A percentile compares a stretch with the other conserved stretches of the same genome.
Evolutionary conservation across 2,888 invertebrate species (phyloP).

Genomic region (Altica lythri): DNA sequence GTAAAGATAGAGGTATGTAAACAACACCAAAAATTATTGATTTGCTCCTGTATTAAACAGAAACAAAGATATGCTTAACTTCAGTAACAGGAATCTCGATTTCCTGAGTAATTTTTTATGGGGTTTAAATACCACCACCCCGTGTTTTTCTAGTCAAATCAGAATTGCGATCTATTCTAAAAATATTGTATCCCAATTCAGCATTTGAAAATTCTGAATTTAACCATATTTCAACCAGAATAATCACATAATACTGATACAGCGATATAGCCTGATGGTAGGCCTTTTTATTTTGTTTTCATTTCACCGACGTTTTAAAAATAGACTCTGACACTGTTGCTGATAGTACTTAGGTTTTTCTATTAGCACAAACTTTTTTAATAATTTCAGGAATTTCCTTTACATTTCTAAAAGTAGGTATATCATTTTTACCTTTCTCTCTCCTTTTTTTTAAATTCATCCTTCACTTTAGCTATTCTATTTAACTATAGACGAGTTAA

Average conservation of each 20-base stretch:
- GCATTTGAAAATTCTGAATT: background rate
- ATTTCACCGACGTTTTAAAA: background rate
- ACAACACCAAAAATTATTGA: background rate
- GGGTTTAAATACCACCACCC: background rate
- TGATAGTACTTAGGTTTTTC: background rate
- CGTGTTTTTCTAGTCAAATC: background rate
- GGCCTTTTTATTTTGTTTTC: background rate
- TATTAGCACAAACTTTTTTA: background rate
- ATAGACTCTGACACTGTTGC: background rate
- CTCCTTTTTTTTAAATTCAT: background rate
- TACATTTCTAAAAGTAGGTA: background rate
- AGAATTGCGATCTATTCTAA: background rate
- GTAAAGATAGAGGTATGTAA: background rate
- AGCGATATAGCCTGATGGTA: background rate
- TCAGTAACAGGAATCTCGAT: background rate
- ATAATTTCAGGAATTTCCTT: background rate
- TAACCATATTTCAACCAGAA: background rate
- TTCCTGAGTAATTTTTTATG: background rate
- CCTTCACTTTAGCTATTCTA: background rate
- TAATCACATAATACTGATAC: background rate
- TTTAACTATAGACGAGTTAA: background rate
- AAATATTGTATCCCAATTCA: background rate
- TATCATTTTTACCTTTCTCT: background rate
- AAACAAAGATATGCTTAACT: no score
- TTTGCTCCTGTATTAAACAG: background rate